phyloP scores from a whole-genome alignment of 2,113 vertebrate genomes.

The Engraulis encrasicolus region DNA sequence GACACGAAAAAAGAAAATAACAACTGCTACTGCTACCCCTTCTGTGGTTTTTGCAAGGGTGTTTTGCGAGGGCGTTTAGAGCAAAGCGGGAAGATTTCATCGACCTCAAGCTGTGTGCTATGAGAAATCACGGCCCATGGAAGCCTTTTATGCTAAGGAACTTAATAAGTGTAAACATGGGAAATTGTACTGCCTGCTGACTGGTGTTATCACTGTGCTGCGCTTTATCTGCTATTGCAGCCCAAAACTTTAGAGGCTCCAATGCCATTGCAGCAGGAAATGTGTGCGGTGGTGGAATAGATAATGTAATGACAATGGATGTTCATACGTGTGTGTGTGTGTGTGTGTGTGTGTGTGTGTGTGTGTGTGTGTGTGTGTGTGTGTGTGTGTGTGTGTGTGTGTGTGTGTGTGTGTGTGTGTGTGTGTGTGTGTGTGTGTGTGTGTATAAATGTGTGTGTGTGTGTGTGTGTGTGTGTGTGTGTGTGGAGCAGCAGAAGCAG shows the following conservation, averaged over 20 bases:
- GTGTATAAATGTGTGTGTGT: not conserved
- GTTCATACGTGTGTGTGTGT: not conserved
- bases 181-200: conserved; percentile 1
- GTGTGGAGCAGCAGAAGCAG: not conserved
- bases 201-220: not conserved
- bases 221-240: conserved; percentile 10
- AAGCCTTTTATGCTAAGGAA: conserved; percentile 4
- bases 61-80: not conserved
- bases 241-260: not conserved
- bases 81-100: conserved; percentile 1
- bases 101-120: conserved; percentile 1
- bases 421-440: not conserved
- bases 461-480: not conserved
- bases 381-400: not conserved
- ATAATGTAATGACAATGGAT: not conserved
- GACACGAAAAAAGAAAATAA: not conserved
- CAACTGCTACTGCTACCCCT: not conserved
- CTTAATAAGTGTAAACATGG: conserved; percentile 5
- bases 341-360: not conserved
- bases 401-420: not conserved
- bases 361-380: not conserved
- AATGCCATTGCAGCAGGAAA: not conserved
- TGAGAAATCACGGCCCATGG: not conserved
- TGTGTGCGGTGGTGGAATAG: not conserved
- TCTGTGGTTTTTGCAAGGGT: not conserved